These are phyloP conservation scores for Marcusenius ussheri DNA, from an alignment of 2,113 vertebrate genomes.

Conservation along the genomic window DNA sequence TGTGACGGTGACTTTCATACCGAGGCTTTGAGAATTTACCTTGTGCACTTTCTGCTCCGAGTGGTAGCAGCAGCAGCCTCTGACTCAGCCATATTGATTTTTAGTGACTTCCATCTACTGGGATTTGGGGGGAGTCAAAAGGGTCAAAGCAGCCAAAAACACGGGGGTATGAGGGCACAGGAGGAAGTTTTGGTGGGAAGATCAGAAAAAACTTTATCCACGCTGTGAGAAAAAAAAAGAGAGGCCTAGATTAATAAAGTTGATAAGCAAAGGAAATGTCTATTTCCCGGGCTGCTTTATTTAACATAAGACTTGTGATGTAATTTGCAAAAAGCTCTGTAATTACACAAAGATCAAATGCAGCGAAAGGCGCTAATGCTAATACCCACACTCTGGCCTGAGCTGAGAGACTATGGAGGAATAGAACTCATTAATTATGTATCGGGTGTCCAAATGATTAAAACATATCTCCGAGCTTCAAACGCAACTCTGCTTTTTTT, in stretches of 20 bases:
- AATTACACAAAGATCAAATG: slow-evolving; percentile 60
- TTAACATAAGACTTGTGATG: slow-evolving; percentile 50
- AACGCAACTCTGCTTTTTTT: slow-evolving; percentile 43
- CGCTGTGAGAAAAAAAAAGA: not conserved
- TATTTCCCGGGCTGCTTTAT: slow-evolving; percentile 40
- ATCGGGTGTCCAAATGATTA: slow-evolving; percentile 78
- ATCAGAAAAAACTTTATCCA: not conserved
- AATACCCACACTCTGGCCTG: slow-evolving; percentile 37
- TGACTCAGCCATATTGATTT: slow-evolving; percentile 9
- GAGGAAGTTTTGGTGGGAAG: not conserved
- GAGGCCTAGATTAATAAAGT: slow-evolving; percentile 21
- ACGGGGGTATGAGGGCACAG: not conserved
- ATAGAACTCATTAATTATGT: slow-evolving; percentile 77
- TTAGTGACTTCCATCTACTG: not conserved
- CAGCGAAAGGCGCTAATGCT: slow-evolving; percentile 49
- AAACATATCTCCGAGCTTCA: slow-evolving; percentile 77
- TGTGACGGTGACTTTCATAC: not conserved
- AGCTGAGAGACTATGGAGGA: slow-evolving; percentile 54
- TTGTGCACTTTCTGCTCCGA: not conserved
- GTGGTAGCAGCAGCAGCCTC: no score
- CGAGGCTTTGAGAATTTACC: not conserved
- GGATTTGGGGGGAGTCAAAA: not conserved
- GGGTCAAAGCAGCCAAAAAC: not conserved
- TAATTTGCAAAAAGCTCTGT: slow-evolving; percentile 52
- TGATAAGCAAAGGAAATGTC: slow-evolving; percentile 30